These are phyloP conservation scores for Maniola jurtina DNA, from an alignment of 1,140 invertebrate species.

Conservation along the genomic window DNA sequence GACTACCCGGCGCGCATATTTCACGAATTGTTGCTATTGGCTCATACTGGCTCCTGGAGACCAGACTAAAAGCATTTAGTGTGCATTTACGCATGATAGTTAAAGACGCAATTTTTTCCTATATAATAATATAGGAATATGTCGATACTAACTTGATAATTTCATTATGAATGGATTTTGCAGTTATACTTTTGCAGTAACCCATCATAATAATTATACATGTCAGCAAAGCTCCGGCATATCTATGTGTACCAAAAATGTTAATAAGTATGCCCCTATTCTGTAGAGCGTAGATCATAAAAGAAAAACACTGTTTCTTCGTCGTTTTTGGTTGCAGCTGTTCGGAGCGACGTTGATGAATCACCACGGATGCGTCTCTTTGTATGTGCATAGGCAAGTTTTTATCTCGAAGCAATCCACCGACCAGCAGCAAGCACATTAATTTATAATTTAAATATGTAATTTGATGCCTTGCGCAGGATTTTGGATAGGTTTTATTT, in stretches of 20 bases:
- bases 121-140: too few species aligned
- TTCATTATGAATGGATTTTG: too few species aligned
- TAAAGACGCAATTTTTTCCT: neutral
- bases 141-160: too few species aligned
- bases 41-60: too few species aligned
- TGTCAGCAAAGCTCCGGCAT: too few species aligned
- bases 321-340: neutral
- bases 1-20: conserved; percentile 45
- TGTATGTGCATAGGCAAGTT: conserved; percentile 2
- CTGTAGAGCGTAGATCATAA: too few species aligned
- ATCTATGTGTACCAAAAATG: too few species aligned
- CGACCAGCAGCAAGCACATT: neutral
- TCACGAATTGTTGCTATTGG: conserved; percentile 24
- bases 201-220: too few species aligned
- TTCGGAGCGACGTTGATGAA: neutral
- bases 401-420: neutral
- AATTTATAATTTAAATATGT: neutral
- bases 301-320: neutral
- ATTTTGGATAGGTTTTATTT: neutral
- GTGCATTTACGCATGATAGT: conserved; percentile 1
- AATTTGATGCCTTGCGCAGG: neutral
- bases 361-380: neutral
- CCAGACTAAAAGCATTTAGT: conserved; percentile 3
- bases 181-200: too few species aligned
- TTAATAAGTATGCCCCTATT: too few species aligned